Base-by-base conservation (phyloP, 2,113 vertebrate species). In the Conger conger region DNA sequence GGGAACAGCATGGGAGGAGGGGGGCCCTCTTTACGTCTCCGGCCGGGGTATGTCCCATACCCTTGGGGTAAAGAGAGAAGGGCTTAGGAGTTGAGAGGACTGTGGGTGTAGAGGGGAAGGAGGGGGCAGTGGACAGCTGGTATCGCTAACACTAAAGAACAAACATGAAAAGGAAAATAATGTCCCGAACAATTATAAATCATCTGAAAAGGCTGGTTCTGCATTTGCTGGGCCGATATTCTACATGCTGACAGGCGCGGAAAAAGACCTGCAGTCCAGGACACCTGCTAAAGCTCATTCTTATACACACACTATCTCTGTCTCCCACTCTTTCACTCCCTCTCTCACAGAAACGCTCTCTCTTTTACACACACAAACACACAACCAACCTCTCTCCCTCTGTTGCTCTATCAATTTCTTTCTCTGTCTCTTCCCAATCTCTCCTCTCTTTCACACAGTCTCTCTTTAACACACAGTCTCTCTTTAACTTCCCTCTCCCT, bases 1-100 rank as follows among this genome's bases (percentile, higher is more conserved):
- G 97, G 97, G 90, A 99, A 98, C 92, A 95, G 88, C 91, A 98
- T 93, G 2, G 92, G 95, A 73, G 96, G 92, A 89, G 93, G 96
- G 90, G 96, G 85, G 0, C 91, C 86, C 0, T 96, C 95, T 77
- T 94, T 96, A 33, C 98, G 95, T 57, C 97, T 95, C 83, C 97
- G 95, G 54, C 97, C 98, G 0, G 98, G 98, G 90, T 98, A 98
- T 0, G 98, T 98, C 76, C 98, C 97, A 0, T 97, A 99, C 80
- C 96, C 97, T 95, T 89, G 63, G 83, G 76, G 54, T 54, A 17
- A 80, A 81, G 86, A 89, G 4, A 53, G 81, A 88, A 38, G 78
- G 83, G 77, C 82, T n/a, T 78, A 35, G 68, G 73, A 83, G 82
- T 35, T 3, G 57, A 42, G 79, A 38, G 36, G 57, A 35, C 68